phyloP scores from a whole-genome alignment of 2,797 vertebrate species.

The Leptodactylus fallax region DNA sequence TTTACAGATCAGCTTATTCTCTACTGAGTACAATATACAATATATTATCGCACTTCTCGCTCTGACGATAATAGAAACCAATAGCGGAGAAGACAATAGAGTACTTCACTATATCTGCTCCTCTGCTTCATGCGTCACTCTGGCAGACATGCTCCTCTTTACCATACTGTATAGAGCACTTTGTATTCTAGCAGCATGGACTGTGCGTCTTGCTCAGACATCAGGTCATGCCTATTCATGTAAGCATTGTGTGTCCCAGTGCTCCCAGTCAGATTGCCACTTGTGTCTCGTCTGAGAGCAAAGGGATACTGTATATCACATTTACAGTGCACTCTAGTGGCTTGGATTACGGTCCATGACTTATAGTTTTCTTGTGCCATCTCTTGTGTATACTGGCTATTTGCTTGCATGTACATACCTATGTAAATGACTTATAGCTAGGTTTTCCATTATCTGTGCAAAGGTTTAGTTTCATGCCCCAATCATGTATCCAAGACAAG shows the following conservation, averaged over 20 bases:
- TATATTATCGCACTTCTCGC: not conserved
- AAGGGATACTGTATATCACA: not conserved
- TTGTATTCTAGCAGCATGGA: not conserved
- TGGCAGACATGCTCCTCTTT: not conserved
- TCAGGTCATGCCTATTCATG: constrained; percentile 10
- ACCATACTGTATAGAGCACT: not conserved
- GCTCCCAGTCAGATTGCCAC: constrained; percentile 14
- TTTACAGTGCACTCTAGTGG: constrained; percentile 12
- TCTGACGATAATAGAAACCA: not conserved
- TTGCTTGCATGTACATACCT: no score
- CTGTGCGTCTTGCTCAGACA: not conserved
- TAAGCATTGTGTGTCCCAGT: not conserved
- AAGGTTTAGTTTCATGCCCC: no score
- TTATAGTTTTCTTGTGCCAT: not conserved
- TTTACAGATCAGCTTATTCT: no score
- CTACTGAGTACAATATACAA: not conserved
- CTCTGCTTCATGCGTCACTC: not conserved
- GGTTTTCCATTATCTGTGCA: no score
- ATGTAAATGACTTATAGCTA: no score
- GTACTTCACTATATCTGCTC: not conserved
- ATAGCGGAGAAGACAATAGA: not conserved
- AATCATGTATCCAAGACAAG: no score
- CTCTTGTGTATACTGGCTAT: no score
- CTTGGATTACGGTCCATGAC: not conserved
- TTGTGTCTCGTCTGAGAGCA: constrained; percentile 11